These are phyloP conservation scores for Pluvialis apricaria DNA, from an alignment of 2,113 vertebrate species.

Conservation along the genomic window DNA sequence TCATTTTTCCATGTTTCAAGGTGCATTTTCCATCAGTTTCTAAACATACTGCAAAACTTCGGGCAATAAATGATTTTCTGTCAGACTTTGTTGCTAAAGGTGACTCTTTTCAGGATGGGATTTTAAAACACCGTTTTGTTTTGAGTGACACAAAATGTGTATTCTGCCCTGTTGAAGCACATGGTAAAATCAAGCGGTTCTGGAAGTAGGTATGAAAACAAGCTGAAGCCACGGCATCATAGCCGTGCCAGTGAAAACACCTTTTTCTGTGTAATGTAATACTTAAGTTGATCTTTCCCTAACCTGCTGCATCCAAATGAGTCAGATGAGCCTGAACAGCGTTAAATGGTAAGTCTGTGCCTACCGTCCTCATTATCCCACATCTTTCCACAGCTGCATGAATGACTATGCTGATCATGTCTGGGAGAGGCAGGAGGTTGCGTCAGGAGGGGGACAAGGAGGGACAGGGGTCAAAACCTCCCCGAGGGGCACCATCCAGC, in stretches of 20 bases:
- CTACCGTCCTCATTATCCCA: not conserved
- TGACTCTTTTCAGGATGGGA: not conserved
- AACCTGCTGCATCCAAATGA: not conserved
- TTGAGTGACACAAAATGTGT: not conserved
- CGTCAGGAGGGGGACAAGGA: accelerated
- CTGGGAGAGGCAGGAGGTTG: not conserved
- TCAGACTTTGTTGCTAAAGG: not conserved
- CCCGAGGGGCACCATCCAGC: accelerated
- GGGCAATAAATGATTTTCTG: not conserved
- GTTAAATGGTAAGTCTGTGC: not conserved
- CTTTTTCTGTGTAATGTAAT: not conserved
- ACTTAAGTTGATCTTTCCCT: not conserved
- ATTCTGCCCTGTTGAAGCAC: not conserved
- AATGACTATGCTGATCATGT: not conserved
- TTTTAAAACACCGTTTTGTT: not conserved
- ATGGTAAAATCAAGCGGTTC: not conserved
- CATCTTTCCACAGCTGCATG: not conserved
- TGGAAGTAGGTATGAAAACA: not conserved
- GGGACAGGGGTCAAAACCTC: not conserved
- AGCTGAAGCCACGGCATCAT: not conserved
- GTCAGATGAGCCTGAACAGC: not conserved
- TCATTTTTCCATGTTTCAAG: not conserved
- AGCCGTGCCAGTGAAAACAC: accelerated
- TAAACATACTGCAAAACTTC: not conserved
- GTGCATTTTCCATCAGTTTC: not conserved